Evolutionary conservation across 2,888 invertebrate genomes (phyloP).

Genomic region (Luffia ferchaultella): DNA sequence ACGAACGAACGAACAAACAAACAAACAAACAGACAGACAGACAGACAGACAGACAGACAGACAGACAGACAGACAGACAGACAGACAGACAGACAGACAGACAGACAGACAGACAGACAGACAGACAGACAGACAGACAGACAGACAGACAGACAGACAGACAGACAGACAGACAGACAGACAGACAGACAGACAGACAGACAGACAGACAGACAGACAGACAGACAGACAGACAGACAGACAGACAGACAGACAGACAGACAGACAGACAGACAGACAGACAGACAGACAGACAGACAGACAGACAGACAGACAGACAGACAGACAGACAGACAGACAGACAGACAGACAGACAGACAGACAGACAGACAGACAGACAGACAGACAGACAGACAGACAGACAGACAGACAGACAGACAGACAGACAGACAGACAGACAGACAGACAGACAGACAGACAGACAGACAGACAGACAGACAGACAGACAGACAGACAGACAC

Average conservation of each 20-base stretch:
- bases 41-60: constrained; percentile 16
- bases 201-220: constrained; percentile 17
- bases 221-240: constrained; percentile 17
- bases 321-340: constrained; percentile 18
- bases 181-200: constrained; percentile 18
- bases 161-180: constrained; percentile 17
- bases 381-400: constrained; percentile 18
- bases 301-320: constrained; percentile 17
- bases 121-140: constrained; percentile 17
- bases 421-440: constrained; percentile 18
- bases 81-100: constrained; percentile 16
- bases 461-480: constrained; percentile 18
- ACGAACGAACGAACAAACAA: too few species aligned
- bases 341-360: constrained; percentile 16
- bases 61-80: constrained; percentile 15
- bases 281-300: constrained; percentile 17
- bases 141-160: constrained; percentile 18
- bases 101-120: constrained; percentile 18
- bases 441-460: constrained; percentile 18
- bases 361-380: constrained; percentile 17
- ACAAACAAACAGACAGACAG: too few species aligned
- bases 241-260: constrained; percentile 18
- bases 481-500: constrained; percentile 16
- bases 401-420: constrained; percentile 18
- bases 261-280: constrained; percentile 18